A percentile compares a stretch with the other conserved stretches of the same genome.
phyloP scores from a whole-genome alignment of 1,140 invertebrate species.

The Drosophila nigromelanica region DNA sequence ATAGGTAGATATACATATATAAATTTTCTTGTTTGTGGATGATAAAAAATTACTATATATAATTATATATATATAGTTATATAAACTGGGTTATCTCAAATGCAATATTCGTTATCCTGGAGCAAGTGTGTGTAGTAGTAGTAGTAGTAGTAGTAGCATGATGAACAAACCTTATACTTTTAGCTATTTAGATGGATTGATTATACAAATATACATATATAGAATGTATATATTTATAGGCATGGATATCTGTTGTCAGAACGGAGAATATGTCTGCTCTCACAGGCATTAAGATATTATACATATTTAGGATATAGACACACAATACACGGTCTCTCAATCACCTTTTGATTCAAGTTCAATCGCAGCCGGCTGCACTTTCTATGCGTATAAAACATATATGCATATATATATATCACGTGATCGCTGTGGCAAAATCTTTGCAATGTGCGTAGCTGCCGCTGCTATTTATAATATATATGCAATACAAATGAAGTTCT shows the following conservation, averaged over 20 bases:
- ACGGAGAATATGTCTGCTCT: conserved; percentile 59
- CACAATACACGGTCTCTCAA: conserved; percentile 34
- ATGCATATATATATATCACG: conserved; percentile 33
- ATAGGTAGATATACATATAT: conserved; percentile 57
- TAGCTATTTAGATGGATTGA: conserved; percentile 56
- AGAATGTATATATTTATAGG: conserved; percentile 39
- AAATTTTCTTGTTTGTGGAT: conserved; percentile 48
- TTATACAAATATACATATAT: conserved; percentile 49
- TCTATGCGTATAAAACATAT: conserved; percentile 21
- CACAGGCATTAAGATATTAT: conserved; percentile 37
- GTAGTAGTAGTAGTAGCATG: conserved; percentile 48
- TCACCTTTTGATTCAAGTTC: conserved; percentile 18
- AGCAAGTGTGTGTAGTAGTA: conserved; percentile 61
- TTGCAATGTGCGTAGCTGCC: conserved; percentile 53
- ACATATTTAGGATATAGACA: conserved; percentile 37
- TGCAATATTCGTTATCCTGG: conserved; percentile 63
- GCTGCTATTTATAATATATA: conserved; percentile 49
- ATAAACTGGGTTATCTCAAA: conserved; percentile 66
- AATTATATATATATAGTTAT: conserved; percentile 33
- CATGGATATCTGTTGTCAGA: conserved; percentile 43
- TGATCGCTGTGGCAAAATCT: conserved; percentile 52
- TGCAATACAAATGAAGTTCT: conserved; percentile 40
- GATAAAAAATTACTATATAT: conserved; percentile 70
- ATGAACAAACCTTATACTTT: conserved; percentile 63
- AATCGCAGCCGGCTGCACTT: conserved; percentile 24